phyloP scores from a whole-genome alignment of 2,888 invertebrate species.

The Polydrusus pterygomalis region DNA sequence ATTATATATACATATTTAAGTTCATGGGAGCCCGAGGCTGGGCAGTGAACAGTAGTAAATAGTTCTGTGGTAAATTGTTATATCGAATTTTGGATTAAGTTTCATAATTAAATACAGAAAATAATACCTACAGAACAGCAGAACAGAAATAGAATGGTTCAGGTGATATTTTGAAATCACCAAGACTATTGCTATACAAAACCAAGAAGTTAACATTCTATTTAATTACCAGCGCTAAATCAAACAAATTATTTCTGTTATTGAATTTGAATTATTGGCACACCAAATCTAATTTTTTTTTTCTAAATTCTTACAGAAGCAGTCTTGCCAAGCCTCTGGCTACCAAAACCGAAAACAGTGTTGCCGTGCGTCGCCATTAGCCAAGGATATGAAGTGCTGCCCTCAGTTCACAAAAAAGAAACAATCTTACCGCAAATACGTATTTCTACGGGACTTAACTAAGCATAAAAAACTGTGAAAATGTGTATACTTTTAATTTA shows the following conservation, averaged over 20 bases:
- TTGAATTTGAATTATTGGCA: not conserved
- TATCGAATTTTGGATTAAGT: too few species aligned
- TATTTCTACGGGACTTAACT: conserved; percentile 63
- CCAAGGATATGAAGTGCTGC: conserved; percentile 34
- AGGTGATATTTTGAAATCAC: too few species aligned
- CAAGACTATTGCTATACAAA: not conserved
- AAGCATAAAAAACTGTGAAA: conserved; percentile 64
- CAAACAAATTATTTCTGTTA: too few species aligned
- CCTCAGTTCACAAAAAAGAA: conserved; percentile 25
- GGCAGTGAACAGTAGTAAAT: not conserved
- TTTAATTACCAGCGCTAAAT: too few species aligned
- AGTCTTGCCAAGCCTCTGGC: conserved; percentile 67
- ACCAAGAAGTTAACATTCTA: not conserved
- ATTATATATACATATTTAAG: not conserved
- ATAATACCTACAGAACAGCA: too few species aligned
- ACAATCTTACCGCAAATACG: conserved; percentile 62
- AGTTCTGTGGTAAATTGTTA: not conserved
- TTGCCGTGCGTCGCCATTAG: conserved; percentile 58
- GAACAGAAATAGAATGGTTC: too few species aligned
- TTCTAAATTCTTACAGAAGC: conserved; percentile 68
- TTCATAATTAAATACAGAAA: too few species aligned
- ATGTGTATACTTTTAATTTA: conserved; percentile 70
- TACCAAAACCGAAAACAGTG: conserved; percentile 66
- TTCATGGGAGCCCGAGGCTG: conserved; percentile 19
- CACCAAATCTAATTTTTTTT: conserved; percentile 49